Evolutionary conservation across 2,797 vertebrate species (phyloP).

Genomic region (Eptatretus atami): DNA sequence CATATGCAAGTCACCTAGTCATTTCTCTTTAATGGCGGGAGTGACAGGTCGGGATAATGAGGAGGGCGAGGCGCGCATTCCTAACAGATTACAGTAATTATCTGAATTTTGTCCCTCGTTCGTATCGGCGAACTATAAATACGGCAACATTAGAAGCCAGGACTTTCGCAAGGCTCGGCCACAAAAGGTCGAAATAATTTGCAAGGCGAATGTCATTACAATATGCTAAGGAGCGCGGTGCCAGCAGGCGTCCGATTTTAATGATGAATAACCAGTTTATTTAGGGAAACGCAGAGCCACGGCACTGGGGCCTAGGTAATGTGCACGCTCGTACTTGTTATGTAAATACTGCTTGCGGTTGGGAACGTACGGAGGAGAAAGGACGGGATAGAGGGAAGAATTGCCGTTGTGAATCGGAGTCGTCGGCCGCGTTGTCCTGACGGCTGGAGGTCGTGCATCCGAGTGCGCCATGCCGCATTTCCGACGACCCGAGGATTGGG

Average conservation of each 20-base stretch:
- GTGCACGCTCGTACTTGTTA: not conserved
- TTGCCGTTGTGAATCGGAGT: too few species aligned
- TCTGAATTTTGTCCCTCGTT: slow-evolving; percentile 31
- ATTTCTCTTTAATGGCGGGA: too few species aligned
- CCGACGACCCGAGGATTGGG: too few species aligned
- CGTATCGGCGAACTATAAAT: not conserved
- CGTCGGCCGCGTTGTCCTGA: too few species aligned
- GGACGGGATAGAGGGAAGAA: too few species aligned
- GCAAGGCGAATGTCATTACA: slow-evolving; percentile 6
- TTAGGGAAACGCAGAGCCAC: not conserved
- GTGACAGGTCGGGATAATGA: not conserved
- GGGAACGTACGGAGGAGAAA: too few species aligned
- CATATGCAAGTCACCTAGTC: too few species aligned
- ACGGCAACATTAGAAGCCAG: not conserved
- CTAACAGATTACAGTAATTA: slow-evolving; percentile 53
- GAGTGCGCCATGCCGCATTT: too few species aligned
- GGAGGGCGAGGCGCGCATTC: not conserved
- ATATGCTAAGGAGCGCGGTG: slow-evolving; percentile 2
- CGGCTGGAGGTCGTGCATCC: too few species aligned
- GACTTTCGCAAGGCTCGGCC: slow-evolving; percentile 1
- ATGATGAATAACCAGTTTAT: slow-evolving; percentile 6
- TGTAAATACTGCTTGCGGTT: slow-evolving; percentile 1
- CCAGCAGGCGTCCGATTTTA: slow-evolving; percentile 3
- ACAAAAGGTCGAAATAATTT: slow-evolving; percentile 5
- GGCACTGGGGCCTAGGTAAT: not conserved